Conservation (phyloP, 2,113 vertebrate genomes). For the Pandion haliaetus region DNA sequence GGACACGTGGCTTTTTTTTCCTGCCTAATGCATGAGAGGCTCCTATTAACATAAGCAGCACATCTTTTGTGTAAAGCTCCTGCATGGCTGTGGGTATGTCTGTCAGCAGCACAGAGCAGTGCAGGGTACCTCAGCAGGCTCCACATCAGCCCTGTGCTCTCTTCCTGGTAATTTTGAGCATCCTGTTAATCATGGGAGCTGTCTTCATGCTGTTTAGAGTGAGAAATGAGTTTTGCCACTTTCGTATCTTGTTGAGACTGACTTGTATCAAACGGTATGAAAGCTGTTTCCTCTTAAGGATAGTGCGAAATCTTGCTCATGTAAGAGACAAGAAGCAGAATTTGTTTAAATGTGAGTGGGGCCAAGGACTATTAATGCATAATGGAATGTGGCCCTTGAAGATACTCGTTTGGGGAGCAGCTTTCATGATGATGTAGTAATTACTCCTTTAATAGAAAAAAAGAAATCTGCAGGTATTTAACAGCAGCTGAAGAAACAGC, state of each 20-base stretch:
- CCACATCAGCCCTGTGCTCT: rapidly evolving
- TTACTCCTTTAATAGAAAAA: not conserved
- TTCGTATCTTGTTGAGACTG: not conserved
- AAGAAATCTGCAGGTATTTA: not conserved
- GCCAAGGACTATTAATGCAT: not conserved
- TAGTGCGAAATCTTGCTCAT: not conserved
- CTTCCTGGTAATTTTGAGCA: not conserved
- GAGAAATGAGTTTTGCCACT: not conserved
- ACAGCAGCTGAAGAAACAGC: not conserved
- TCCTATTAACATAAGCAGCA: not conserved
- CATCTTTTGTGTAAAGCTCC: not conserved
- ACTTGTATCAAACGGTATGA: not conserved
- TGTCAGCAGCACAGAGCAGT: not conserved
- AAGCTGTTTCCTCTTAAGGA: not conserved
- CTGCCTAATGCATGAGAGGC: not conserved
- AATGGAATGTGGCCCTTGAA: not conserved
- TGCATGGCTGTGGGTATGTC: not conserved
- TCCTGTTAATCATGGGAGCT: not conserved
- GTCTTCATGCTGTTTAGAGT: not conserved
- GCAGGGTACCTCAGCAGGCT: not conserved
- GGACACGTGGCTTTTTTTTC: not conserved
- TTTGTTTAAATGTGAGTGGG: not conserved
- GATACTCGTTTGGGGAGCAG: not conserved
- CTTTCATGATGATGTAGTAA: not conserved
- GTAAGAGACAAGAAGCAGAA: not conserved